Evolutionary conservation across 1,140 invertebrate species (phyloP).

Genomic region (Trichogramma pretiosum): DNA sequence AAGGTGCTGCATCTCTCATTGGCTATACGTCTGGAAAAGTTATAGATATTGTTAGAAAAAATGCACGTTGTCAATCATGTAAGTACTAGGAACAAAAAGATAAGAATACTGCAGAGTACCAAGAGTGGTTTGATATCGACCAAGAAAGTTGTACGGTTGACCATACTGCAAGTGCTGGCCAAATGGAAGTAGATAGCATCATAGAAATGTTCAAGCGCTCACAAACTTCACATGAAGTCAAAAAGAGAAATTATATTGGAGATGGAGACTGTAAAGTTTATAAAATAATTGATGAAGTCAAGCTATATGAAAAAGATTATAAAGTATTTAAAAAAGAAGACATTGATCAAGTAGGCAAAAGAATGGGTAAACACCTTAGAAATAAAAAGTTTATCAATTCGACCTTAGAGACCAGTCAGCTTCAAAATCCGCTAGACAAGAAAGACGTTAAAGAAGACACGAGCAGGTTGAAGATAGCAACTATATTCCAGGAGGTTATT

Average conservation of each 20-base stretch:
- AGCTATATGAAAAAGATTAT: too few relatives aligned
- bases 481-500: too few relatives aligned
- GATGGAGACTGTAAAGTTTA: conserved; percentile 10
- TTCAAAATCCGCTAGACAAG: too few relatives aligned
- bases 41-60: background rate
- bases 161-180: conserved; percentile 8
- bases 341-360: conserved; percentile 18
- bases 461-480: too few relatives aligned
- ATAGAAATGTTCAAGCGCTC: conserved; percentile 15
- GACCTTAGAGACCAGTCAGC: too few relatives aligned
- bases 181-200: conserved; percentile 13
- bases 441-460: too few relatives aligned
- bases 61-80: background rate
- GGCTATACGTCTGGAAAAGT: background rate
- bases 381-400: too few relatives aligned
- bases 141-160: conserved; percentile 5
- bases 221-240: background rate
- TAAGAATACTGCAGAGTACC: background rate
- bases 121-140: background rate
- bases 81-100: conserved; percentile 1
- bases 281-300: conserved; percentile 11
- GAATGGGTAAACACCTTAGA: conserved; percentile 13
- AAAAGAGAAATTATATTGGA: conserved; percentile 11
- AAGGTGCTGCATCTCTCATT: background rate
- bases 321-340: too few relatives aligned